Conservation (phyloP, 2,888 invertebrate species). For the Tetropium fuscum region DNA sequence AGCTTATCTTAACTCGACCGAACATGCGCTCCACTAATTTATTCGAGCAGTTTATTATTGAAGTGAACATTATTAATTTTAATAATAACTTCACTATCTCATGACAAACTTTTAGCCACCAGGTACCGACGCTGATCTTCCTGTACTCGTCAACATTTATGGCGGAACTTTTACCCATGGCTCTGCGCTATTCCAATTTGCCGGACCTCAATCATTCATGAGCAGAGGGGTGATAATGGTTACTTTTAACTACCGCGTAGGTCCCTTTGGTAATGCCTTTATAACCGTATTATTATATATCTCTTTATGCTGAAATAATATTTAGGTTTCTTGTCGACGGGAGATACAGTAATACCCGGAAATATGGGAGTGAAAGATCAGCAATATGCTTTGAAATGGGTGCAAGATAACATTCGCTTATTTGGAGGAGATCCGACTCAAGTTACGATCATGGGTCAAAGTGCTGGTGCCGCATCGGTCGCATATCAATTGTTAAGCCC, state of each 20-base stretch:
- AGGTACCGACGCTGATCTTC: conserved; percentile 27
- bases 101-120: conserved; percentile 15
- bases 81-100: not conserved
- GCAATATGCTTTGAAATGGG: conserved; percentile 53
- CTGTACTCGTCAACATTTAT: conserved; percentile 50
- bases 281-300: not conserved
- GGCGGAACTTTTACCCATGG: conserved; percentile 48
- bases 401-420: conserved; percentile 50
- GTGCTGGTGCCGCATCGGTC: conserved; percentile 55
- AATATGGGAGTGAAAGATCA: conserved; percentile 58
- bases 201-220: conserved; percentile 47
- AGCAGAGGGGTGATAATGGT: conserved; percentile 47
- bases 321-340: conserved; percentile 55
- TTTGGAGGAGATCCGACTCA: conserved; percentile 57
- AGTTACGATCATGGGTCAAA: conserved; percentile 55
- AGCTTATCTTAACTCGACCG: too few species aligned
- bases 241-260: conserved; percentile 47
- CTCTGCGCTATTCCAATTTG: conserved; percentile 28
- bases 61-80: too few species aligned
- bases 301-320: not conserved
- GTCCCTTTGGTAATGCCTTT: conserved; percentile 46
- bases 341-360: conserved; percentile 52
- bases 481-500: conserved; percentile 47
- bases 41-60: too few species aligned
- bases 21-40: too few species aligned